Evolutionary conservation across 1,140 invertebrate species (phyloP), one percentile per base, ranked within the genome.

Genomic region (Thalassaphorura encarpata): DNA sequence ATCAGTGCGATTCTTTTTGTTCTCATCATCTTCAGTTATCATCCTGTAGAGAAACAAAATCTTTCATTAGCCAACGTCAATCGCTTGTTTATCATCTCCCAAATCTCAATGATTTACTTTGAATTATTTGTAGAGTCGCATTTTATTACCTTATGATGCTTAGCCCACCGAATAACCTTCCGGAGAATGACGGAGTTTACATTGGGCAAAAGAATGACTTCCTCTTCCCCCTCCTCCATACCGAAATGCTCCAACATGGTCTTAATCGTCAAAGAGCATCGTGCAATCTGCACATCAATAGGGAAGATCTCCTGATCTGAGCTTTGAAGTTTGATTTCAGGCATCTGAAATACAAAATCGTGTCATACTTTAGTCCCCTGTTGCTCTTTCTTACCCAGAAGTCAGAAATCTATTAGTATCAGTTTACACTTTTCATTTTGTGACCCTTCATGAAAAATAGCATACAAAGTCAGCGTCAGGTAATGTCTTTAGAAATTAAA

Each of bases 1-100:
- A 75, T 99, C 95, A 8, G 95, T 98, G 15, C 95, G 73, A 66
- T 98, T 98, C 69, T 98, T 94, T 70, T 94, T 96, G 69, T 91
- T 94, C 70, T 98, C 95, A 70, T 97, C 92, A 71, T 98, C 95
- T 72, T 98, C 94, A 0, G 84, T 82, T 51, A 72, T 99, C 96
- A 68, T 99, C 92, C 71, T 90, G 26, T 33, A 48, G 19, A 15
- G 41, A 43, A 19, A 43, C 8, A 19, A 43, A 43, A 43, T 11
- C 41, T 8, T 15, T 43, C 21, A n/a, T n/a, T n/a, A n/a, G n/a
- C n/a, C n/a, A n/a, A n/a, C n/a, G n/a, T n/a, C n/a, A n/a, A n/a
- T n/a, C n/a, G n/a, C n/a, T n/a, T n/a, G n/a, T n/a, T n/a, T n/a
- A n/a, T 43, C 11, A n/a, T n/a, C n/a, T n/a, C n/a, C n/a, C n/a